Conservation (phyloP, 2,113 vertebrate genomes). For the Dipodomys spectabilis region DNA sequence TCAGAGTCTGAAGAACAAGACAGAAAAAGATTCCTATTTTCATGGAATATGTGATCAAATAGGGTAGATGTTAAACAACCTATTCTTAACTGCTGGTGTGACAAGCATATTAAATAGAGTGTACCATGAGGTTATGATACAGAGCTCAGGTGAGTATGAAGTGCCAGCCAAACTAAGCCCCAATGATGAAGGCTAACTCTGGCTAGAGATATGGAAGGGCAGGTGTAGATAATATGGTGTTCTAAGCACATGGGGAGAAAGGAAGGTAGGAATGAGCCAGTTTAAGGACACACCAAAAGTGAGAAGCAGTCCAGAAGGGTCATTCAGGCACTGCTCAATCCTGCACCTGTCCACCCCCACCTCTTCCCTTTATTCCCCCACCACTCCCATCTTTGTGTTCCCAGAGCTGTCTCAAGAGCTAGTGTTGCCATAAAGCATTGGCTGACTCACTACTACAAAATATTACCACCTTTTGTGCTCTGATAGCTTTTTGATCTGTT, state of each 20-base stretch:
- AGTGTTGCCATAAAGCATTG: constrained; percentile 26
- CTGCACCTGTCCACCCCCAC: neutral
- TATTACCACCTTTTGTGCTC: neutral
- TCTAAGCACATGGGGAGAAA: neutral
- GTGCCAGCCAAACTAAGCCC: neutral
- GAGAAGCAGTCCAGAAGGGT: neutral
- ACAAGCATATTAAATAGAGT: neutral
- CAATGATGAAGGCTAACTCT: neutral
- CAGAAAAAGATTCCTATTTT: neutral
- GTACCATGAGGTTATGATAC: neutral
- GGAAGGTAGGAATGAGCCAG: neutral
- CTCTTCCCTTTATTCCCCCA: neutral
- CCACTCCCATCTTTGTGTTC: neutral
- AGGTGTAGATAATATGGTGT: neutral
- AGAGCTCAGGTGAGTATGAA: neutral
- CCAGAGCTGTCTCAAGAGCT: neutral
- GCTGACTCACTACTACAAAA: neutral
- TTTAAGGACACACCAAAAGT: neutral
- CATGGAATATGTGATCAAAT: neutral
- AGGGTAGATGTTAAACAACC: neutral
- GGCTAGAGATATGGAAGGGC: neutral
- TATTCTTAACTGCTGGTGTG: neutral
- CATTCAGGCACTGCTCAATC: neutral
- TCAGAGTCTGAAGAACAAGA: neutral
- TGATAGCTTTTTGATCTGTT: neutral